phyloP scores from a whole-genome alignment of 2,113 vertebrate genomes.

The Mirounga angustirostris region DNA sequence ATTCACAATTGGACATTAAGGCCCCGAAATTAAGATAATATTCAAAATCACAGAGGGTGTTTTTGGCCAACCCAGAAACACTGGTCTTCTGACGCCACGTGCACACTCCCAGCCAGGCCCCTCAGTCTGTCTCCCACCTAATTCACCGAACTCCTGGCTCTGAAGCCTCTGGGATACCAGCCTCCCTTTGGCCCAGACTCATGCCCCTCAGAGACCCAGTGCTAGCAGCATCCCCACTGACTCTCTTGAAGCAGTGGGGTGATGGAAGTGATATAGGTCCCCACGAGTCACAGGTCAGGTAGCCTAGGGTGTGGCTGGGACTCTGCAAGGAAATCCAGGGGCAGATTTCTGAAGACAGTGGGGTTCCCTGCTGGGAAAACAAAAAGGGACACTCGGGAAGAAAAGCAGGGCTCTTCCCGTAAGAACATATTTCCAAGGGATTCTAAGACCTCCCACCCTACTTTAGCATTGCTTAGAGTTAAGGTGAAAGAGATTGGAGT shows the following conservation, averaged over 20 bases:
- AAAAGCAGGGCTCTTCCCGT: background rate
- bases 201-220: background rate
- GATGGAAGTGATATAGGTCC: background rate
- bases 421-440: background rate
- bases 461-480: conserved; percentile 51
- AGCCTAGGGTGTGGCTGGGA: background rate
- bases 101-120: background rate
- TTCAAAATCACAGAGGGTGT: conserved; percentile 42
- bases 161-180: background rate
- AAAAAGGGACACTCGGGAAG: background rate
- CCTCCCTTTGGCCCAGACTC: conserved; percentile 3
- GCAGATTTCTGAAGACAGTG: conserved; percentile 33
- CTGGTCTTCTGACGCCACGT: background rate
- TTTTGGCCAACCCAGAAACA: conserved; percentile 37
- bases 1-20: conserved; percentile 27
- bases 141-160: background rate
- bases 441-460: background rate
- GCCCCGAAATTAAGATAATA: conserved; percentile 42
- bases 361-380: background rate
- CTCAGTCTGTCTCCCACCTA: conserved; percentile 27
- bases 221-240: background rate
- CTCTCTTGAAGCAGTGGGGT: background rate
- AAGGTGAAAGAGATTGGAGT: conserved; percentile 37
- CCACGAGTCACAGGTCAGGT: background rate
- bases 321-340: background rate